phyloP scores from a whole-genome alignment of 2,797 vertebrate genomes.

The Halcyon smyrnensis region DNA sequence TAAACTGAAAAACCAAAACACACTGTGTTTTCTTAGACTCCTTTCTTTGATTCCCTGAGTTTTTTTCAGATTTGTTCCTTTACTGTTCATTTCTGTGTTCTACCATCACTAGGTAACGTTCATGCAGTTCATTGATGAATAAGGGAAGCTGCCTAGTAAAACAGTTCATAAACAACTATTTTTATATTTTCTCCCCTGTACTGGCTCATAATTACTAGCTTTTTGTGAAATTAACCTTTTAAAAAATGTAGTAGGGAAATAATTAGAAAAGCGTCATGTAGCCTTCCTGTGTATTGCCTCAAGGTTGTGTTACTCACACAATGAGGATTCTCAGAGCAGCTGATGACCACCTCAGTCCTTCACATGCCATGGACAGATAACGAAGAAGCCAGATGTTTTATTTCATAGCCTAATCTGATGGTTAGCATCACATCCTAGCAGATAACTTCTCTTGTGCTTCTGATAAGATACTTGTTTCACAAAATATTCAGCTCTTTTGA shows the following conservation, averaged over 20 bases:
- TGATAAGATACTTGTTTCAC: not conserved
- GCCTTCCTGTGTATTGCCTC: not conserved
- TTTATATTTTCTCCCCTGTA: not conserved
- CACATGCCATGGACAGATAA: not conserved
- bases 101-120: not conserved
- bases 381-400: not conserved
- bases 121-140: not conserved
- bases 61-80: not conserved
- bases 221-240: not conserved
- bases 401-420: not conserved
- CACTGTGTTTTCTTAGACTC: rapidly evolving
- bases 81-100: not conserved
- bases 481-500: not conserved
- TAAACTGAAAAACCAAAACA: not conserved
- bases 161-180: not conserved
- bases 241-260: not conserved
- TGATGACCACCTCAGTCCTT: not conserved
- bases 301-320: not conserved
- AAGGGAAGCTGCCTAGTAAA: not conserved
- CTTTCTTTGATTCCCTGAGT: not conserved
- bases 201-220: not conserved
- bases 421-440: not conserved
- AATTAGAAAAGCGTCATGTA: not conserved
- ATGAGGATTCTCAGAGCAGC: not conserved
- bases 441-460: not conserved